Evolutionary conservation across 2,888 invertebrate genomes (phyloP), one percentile per base, ranked within the genome.

Genomic region (Achlya flavicornis): DNA sequence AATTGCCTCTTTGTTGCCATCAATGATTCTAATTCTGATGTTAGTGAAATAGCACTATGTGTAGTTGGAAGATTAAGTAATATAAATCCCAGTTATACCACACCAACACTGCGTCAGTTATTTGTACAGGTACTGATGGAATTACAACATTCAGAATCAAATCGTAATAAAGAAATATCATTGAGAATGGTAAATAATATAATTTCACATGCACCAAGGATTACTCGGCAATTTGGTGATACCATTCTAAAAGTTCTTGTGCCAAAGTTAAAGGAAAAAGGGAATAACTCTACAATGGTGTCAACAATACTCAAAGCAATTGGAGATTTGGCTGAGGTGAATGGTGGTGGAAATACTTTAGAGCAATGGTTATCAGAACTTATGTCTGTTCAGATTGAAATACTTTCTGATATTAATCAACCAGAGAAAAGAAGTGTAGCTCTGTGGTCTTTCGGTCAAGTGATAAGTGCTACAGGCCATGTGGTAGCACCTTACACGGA

Each of bases 71-170:
- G 99, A 69, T 91, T 99, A 66, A 98, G 98, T 78, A 96, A 96
- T 61, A 96, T 98, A 88, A 99, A 99, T 93, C 99, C 99, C 0
- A 99, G 99, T 1, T 99, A 99, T 84, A 98, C 99, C 3, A 98
- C 99, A 95, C 99, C 99, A 0, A 97, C 98, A 43, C 94, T 99
- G 41, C 94, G 99, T 41, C 98, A 98, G 85, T 96, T 98, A 14
- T 95, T 99, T 65, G 97, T 99, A 16, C 96, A 99, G 95, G 95
- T 99, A 67, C 92, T 99, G 57, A 98, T 98, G 26, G 99, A 99
- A 86, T 88, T 99, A 67, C 98, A 99, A 80, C 97, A 98, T 91
- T 98, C 98, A 43, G 99, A 99, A 60, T 97, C 98, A 83, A 97
- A 98, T 14, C 95, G 98, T 57, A 98, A 98, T 86, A 99, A 99